These are phyloP conservation scores for Tolypeutes matacus DNA, from an alignment of 2,797 vertebrate genomes.

Conservation along the genomic window DNA sequence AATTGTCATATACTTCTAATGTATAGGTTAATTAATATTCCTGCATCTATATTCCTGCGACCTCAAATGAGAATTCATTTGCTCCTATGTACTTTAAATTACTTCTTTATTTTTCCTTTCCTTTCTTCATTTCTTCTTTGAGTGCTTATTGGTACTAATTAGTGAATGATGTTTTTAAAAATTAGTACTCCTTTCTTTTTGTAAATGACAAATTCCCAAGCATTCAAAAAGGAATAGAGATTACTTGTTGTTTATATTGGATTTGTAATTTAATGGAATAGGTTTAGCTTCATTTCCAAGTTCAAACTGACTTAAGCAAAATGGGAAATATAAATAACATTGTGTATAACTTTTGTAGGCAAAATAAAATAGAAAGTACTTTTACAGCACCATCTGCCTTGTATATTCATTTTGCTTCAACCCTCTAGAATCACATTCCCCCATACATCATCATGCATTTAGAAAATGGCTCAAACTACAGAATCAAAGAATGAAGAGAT, in stretches of 20 bases:
- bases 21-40: neutral
- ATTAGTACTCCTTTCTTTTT: neutral
- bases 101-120: neutral
- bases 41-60: neutral
- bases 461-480: neutral
- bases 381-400: neutral
- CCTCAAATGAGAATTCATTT: neutral
- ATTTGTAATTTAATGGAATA: slow-evolving; percentile 50
- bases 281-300: slow-evolving; percentile 66
- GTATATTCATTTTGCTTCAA: slow-evolving; percentile 22
- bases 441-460: neutral
- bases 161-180: slow-evolving; percentile 13
- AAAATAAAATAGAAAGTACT: slow-evolving; percentile 44
- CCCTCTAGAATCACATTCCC: neutral
- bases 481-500: slow-evolving; percentile 30
- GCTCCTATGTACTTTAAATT: neutral
- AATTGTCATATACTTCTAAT: neutral
- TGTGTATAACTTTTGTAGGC: slow-evolving; percentile 13
- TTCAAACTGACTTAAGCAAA: slow-evolving; percentile 58
- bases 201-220: neutral
- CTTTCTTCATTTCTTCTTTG: neutral
- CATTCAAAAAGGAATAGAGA: slow-evolving; percentile 3
- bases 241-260: slow-evolving; percentile 50
- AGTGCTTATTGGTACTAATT: slow-evolving; percentile 16
- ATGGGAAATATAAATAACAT: slow-evolving; percentile 69